These are phyloP conservation scores for Harpagoxenus sublaevis DNA, from an alignment of 2,888 invertebrate genomes.

Conservation along the genomic window DNA sequence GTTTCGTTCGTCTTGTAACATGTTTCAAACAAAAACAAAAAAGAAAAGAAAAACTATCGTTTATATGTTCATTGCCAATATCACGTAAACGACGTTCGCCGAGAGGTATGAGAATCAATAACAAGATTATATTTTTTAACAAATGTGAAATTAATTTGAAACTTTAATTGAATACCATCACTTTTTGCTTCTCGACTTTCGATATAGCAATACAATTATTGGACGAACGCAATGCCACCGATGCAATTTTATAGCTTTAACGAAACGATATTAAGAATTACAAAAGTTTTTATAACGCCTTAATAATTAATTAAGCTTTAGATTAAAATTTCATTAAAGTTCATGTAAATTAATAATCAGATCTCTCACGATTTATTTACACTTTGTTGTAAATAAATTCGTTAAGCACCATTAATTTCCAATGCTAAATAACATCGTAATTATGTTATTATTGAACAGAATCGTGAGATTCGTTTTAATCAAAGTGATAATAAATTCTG, in stretches of 20 bases:
- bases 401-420: neutral
- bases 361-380: neutral
- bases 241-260: neutral
- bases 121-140: neutral
- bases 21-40: neutral
- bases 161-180: neutral
- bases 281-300: neutral
- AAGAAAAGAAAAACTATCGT: neutral
- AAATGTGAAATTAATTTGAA: constrained; percentile 13
- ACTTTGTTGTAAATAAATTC: neutral
- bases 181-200: constrained; percentile 4
- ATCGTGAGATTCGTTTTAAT: neutral
- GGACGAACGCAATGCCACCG: neutral
- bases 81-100: neutral
- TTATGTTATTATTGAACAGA: neutral
- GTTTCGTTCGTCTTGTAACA: neutral
- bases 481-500: constrained; percentile 2
- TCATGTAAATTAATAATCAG: neutral
- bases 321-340: neutral
- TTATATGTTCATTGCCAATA: neutral
- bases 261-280: neutral
- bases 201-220: neutral
- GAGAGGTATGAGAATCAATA: neutral
- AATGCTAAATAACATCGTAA: constrained; percentile 4
- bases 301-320: neutral